Evolutionary conservation across 2,888 invertebrate species (phyloP).

Genomic region (Tachina fera): DNA sequence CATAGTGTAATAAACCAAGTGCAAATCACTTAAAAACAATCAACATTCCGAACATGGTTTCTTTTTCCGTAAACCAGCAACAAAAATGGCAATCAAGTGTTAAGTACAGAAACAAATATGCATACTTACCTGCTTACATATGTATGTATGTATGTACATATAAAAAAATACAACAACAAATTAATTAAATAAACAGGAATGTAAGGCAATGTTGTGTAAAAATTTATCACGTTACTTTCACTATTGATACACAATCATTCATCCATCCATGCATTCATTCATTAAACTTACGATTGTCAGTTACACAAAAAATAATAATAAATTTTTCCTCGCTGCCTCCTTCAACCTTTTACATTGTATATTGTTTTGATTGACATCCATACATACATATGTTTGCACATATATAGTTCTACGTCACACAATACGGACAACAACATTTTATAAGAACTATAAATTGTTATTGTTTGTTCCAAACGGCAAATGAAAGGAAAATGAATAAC

Average conservation of each 20-base stretch:
- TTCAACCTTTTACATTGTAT: not conserved
- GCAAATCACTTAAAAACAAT: constrained; percentile 43
- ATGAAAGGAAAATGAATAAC: constrained; percentile 14
- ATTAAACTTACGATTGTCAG: constrained; percentile 35
- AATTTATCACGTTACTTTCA: constrained; percentile 64
- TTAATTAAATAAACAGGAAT: constrained; percentile 17
- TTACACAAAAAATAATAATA: constrained; percentile 53
- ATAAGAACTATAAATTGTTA: constrained; percentile 25
- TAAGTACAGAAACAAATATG: constrained; percentile 7
- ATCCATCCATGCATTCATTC: not conserved
- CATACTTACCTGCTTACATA: not conserved
- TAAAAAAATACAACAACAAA: constrained; percentile 26
- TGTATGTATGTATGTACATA: not conserved
- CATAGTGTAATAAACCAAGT: not conserved
- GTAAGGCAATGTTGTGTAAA: constrained; percentile 8
- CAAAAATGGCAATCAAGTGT: constrained; percentile 2
- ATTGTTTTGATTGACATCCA: constrained; percentile 16
- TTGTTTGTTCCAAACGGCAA: constrained; percentile 9
- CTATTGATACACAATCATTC: constrained; percentile 23
- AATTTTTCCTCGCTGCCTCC: constrained; percentile 7
- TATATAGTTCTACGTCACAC: not conserved
- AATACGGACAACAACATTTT: not conserved
- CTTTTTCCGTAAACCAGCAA: not conserved
- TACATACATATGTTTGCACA: too few relatives aligned
- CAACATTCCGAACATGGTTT: constrained; percentile 52